A percentile compares a stretch with the other conserved stretches of the same genome.
Conservation (phyloP, 2,888 invertebrate species). For the Acanthoscelides obtectus region DNA sequence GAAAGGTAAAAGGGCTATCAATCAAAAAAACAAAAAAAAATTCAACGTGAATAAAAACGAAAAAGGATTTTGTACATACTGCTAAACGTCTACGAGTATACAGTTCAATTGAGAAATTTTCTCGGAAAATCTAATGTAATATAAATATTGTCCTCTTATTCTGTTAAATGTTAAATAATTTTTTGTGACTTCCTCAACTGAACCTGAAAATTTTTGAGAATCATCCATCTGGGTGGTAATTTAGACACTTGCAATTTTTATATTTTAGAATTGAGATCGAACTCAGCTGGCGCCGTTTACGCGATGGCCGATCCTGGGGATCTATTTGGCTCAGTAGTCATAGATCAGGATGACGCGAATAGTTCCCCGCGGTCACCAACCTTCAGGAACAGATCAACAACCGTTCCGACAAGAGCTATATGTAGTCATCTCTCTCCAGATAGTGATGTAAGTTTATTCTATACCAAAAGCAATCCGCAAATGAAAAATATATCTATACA, state of each 20-base stretch:
- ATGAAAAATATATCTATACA: too few relatives aligned
- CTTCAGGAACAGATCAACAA: conserved; percentile 23
- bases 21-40: not conserved
- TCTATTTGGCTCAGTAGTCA: conserved; percentile 55
- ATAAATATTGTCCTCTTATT: too few relatives aligned
- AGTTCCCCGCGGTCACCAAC: conserved; percentile 30
- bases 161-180: too few relatives aligned
- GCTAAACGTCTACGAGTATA: too few relatives aligned
- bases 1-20: conserved; percentile 38
- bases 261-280: conserved; percentile 59
- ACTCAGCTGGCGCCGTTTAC: conserved; percentile 59
- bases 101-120: too few relatives aligned
- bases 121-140: too few relatives aligned
- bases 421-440: not conserved
- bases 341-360: conserved; percentile 39
- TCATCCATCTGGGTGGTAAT: too few relatives aligned
- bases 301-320: conserved; percentile 50
- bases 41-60: conserved; percentile 1
- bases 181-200: too few relatives aligned
- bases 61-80: too few relatives aligned
- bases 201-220: too few relatives aligned
- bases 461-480: too few relatives aligned
- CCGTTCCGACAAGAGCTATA: conserved; percentile 20
- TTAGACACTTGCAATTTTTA: too few relatives aligned
- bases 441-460: not conserved